Evolutionary conservation across 1,140 invertebrate species (phyloP).

Genomic region (Calycopis cecrops): DNA sequence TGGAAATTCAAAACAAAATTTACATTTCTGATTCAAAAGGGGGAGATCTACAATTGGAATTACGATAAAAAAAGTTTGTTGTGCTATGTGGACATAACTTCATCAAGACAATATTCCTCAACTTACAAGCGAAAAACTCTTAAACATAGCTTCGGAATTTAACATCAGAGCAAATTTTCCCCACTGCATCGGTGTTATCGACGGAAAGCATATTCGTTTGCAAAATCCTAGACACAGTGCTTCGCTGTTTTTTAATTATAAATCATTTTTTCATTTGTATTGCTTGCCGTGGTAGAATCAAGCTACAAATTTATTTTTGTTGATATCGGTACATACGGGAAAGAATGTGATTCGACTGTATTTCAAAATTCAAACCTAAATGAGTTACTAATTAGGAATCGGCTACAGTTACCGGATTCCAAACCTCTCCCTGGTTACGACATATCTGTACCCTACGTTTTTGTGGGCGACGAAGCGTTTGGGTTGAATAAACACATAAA

Average conservation of each 20-base stretch:
- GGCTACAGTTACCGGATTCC: constrained; percentile 22
- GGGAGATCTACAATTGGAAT: constrained; percentile 23
- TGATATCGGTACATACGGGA: constrained; percentile 68
- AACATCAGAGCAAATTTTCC: constrained; percentile 25
- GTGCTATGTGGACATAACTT: constrained; percentile 21
- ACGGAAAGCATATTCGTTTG: no score
- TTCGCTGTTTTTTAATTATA: constrained; percentile 61
- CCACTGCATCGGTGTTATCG: no score
- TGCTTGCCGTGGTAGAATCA: constrained; percentile 68
- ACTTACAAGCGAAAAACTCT: constrained; percentile 21
- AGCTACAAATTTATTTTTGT: constrained; percentile 35
- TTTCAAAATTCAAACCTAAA: constrained; percentile 37
- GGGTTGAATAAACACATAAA: constrained; percentile 55
- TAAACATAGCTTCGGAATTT: constrained; percentile 25
- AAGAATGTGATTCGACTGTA: constrained; percentile 48
- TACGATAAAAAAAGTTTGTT: constrained; percentile 20
- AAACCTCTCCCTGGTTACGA: constrained; percentile 26
- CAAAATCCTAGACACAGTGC: no score
- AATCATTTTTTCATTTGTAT: constrained; percentile 58
- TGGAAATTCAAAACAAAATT: constrained; percentile 18
- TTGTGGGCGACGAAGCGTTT: constrained; percentile 73
- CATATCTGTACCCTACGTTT: constrained; percentile 40
- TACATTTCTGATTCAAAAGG: constrained; percentile 20
- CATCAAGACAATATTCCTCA: constrained; percentile 18
- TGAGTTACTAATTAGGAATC: constrained; percentile 23